Evolutionary conservation across 2,888 invertebrate genomes (phyloP), one percentile per base, ranked within the genome.

Genomic region (Melipona beecheii): DNA sequence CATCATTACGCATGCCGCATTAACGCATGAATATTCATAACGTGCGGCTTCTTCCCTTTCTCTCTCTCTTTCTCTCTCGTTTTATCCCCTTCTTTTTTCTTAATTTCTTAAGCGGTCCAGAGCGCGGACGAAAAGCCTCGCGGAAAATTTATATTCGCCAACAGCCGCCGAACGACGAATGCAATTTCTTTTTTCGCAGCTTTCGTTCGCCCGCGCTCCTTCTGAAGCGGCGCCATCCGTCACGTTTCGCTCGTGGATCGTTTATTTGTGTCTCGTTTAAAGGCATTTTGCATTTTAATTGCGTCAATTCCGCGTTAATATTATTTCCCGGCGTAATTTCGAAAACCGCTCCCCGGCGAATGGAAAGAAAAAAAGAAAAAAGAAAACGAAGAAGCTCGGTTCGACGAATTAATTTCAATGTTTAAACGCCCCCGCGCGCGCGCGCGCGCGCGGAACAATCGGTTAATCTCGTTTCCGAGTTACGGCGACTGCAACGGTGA

Each of bases 191-290:
- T 60, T 60, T 60, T 27, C 27, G 3, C 24, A 17, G 24, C 9
- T 60, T 27, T 60, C 24, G 24, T 60, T 60, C 9, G 24, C 31
- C 19, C 4, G 0, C 13, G 4, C 62, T 31, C 4, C 31, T 31
- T 9, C 4, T 19, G 31, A 24, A 60, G 9, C 19, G 21, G 31
- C 11, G 21, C 21, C 19, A 62, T 62, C 31, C 31, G 27, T 68
- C 49, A 17, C 24, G 50, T 60, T 19, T 70, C 69, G 50, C 50
- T 17, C 17, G 72, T 13, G 36, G 74, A 24, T 71, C 65, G 66
- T 80, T 82, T 80, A 75, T 80, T 75, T 82, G 74, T 80, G 58
- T 49, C 79, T 82, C 79, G 70, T 82, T 80, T 66, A 71, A 24
- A 31, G 21, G 74, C 58, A 58, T 64, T 72, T 79, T 75, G 75